These are phyloP conservation scores for Galerucella calmariensis DNA, from an alignment of 2,888 invertebrate genomes.

Conservation along the genomic window DNA sequence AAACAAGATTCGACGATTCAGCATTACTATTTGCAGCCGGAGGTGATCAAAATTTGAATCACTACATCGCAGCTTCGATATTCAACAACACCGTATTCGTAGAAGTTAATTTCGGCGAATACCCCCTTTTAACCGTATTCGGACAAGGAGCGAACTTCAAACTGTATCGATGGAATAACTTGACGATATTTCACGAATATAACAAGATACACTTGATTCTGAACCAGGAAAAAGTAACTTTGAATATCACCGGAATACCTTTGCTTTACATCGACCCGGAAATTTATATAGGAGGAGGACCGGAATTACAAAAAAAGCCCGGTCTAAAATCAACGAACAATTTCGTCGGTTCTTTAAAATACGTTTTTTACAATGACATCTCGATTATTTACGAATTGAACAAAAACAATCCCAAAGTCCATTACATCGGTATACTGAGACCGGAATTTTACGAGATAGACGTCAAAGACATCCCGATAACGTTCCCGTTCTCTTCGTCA, in stretches of 20 bases:
- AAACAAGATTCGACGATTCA: constrained; percentile 91
- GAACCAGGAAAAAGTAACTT: constrained; percentile 76
- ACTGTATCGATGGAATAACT: constrained; percentile 81
- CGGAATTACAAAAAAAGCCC: constrained; percentile 84
- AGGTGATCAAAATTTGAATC: constrained; percentile 86
- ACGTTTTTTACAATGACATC: constrained; percentile 93
- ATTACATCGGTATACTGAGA: constrained; percentile 71
- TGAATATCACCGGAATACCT: constrained; percentile 78
- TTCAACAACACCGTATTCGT: constrained; percentile 85
- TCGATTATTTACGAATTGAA: constrained; percentile 90
- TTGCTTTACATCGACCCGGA: constrained; percentile 92
- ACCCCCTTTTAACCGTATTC: constrained; percentile 74
- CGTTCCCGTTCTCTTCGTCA: constrained; percentile 90
- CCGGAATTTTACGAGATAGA: constrained; percentile 87
- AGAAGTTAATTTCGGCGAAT: constrained; percentile 88
- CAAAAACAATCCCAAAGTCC: constrained; percentile 83
- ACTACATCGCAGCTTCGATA: constrained; percentile 90
- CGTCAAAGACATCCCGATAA: constrained; percentile 89
- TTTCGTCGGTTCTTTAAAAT: constrained; percentile 86
- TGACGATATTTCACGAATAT: constrained; percentile 86
- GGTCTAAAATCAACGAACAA: constrained; percentile 68
- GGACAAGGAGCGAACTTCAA: constrained; percentile 79
- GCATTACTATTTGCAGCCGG: constrained; percentile 94
- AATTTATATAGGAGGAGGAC: constrained; percentile 84
- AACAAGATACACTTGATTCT: constrained; percentile 79